These are phyloP conservation scores for Alloscopus bannaensis DNA, from an alignment of 2,888 invertebrate genomes.

Conservation along the genomic window DNA sequence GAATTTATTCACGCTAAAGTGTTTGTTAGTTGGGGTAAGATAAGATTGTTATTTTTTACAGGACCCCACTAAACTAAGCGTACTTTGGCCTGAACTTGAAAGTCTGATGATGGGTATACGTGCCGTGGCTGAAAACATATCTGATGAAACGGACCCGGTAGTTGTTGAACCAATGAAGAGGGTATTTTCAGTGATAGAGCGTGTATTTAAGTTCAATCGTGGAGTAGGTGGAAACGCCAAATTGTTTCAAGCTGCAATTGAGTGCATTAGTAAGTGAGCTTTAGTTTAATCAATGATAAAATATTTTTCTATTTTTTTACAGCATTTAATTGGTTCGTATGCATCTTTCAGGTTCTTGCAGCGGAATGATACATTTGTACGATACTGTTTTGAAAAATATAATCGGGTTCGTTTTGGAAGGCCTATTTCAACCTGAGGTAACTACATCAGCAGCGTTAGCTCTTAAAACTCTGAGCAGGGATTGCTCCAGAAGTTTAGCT, in stretches of 20 bases:
- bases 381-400: slow-evolving; percentile 68
- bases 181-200: slow-evolving; percentile 69
- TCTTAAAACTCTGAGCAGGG: slow-evolving; percentile 70
- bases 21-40: neutral
- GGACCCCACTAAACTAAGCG: slow-evolving; percentile 60
- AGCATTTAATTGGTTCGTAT: no score
- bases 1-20: neutral
- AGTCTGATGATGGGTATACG: slow-evolving; percentile 68
- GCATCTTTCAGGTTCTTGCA: slow-evolving; percentile 66
- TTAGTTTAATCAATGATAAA: neutral
- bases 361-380: slow-evolving; percentile 68
- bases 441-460: slow-evolving; percentile 69
- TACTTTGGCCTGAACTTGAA: slow-evolving; percentile 69
- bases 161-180: slow-evolving; percentile 69
- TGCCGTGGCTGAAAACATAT: slow-evolving; percentile 71
- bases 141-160: slow-evolving; percentile 70
- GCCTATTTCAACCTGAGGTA: slow-evolving; percentile 68
- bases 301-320: neutral
- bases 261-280: slow-evolving; percentile 70
- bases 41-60: slow-evolving; percentile 17
- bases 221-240: slow-evolving; percentile 62
- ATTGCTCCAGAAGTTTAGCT: slow-evolving; percentile 66
- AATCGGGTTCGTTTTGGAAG: slow-evolving; percentile 70
- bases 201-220: slow-evolving; percentile 69
- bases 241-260: slow-evolving; percentile 71